These are phyloP conservation scores for Xiphydria camelus DNA, from an alignment of 2,888 invertebrate genomes.

Conservation along the genomic window DNA sequence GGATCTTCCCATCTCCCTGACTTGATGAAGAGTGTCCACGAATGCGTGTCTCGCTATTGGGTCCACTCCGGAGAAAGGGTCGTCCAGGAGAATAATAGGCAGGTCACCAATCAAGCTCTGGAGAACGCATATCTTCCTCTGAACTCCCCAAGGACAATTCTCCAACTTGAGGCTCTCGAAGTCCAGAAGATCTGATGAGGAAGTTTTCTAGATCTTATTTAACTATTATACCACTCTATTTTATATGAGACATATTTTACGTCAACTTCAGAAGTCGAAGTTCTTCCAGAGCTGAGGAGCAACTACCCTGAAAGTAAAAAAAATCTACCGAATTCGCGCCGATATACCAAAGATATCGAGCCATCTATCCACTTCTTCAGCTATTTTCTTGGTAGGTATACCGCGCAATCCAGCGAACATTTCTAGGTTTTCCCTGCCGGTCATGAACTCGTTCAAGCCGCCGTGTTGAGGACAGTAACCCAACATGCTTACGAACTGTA, in stretches of 20 bases:
- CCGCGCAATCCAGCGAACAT: slow-evolving; percentile 29
- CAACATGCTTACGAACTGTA: slow-evolving; percentile 24
- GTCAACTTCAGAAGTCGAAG: no score
- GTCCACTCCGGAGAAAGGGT: slow-evolving; percentile 28
- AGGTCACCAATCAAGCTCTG: slow-evolving; percentile 29
- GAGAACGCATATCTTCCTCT: slow-evolving; percentile 25
- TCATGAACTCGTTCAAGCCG: slow-evolving; percentile 28
- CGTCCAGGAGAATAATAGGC: slow-evolving; percentile 29
- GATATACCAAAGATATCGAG: slow-evolving; percentile 31
- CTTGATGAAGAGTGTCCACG: slow-evolving; percentile 23
- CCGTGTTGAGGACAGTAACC: slow-evolving; percentile 30
- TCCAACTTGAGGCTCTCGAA: slow-evolving; percentile 26
- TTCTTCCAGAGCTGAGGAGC: no score
- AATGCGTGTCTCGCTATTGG: slow-evolving; percentile 24
- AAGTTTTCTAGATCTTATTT: not conserved
- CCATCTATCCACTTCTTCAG: slow-evolving; percentile 30
- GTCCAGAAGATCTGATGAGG: slow-evolving; percentile 26
- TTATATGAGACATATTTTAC: no score
- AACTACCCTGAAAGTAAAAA: not conserved
- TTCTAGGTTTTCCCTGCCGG: slow-evolving; percentile 25
- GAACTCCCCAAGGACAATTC: slow-evolving; percentile 25
- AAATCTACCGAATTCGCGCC: not conserved
- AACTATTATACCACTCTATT: no score
- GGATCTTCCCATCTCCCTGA: slow-evolving; percentile 25
- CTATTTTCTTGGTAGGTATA: slow-evolving; percentile 21